These are phyloP conservation scores for Psylliodes chrysocephalus DNA, from an alignment of 2,888 invertebrate genomes.

Conservation along the genomic window DNA sequence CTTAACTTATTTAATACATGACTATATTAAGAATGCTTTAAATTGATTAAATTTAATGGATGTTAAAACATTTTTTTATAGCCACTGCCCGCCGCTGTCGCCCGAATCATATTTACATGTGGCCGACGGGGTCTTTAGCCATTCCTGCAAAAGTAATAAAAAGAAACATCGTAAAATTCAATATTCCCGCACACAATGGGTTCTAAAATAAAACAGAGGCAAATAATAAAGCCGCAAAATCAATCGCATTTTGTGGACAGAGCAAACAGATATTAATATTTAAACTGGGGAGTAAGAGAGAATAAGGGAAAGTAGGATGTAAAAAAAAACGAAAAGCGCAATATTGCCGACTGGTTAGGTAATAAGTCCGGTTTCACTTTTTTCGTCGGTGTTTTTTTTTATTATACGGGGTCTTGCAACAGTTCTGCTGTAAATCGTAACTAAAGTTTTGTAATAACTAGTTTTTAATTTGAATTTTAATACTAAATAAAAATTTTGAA, in stretches of 20 bases:
- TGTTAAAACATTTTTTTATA: too few relatives aligned
- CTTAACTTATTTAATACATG: too few relatives aligned
- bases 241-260: slow-evolving; percentile 57
- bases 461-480: too few relatives aligned
- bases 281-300: slow-evolving; percentile 44
- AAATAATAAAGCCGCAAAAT: slow-evolving; percentile 56
- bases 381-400: too few relatives aligned
- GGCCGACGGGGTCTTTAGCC: background rate
- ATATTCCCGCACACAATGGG: slow-evolving; percentile 51
- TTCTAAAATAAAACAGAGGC: slow-evolving; percentile 54
- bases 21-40: too few relatives aligned
- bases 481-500: too few relatives aligned
- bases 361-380: background rate
- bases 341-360: background rate
- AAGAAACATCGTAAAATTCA: slow-evolving; percentile 48
- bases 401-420: too few relatives aligned
- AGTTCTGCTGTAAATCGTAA: too few relatives aligned
- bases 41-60: too few relatives aligned
- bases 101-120: background rate
- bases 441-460: too few relatives aligned
- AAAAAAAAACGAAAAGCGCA: slow-evolving; percentile 4
- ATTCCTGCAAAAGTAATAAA: slow-evolving; percentile 43
- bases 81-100: background rate
- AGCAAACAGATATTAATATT: slow-evolving; percentile 56
- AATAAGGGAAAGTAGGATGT: slow-evolving; percentile 11